Base-by-base conservation (phyloP, 2,888 invertebrate genomes). In the Cheilosia variabilis region DNA sequence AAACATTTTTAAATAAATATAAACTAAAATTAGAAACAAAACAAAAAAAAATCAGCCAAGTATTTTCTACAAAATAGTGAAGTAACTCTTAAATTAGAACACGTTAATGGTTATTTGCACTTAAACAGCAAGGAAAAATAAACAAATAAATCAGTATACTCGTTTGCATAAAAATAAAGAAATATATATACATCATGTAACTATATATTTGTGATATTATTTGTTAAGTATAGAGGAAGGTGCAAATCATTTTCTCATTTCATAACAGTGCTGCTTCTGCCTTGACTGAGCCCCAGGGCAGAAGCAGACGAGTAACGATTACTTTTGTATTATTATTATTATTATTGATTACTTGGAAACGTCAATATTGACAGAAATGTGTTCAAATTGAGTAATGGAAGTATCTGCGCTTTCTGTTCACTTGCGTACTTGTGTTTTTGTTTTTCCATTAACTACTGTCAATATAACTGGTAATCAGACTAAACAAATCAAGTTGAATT, bases 141-240 rank as follows among this genome's bases (percentile, higher is more conserved):
- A 69, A 41, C 15, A n/a, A 57, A 57, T 34, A 62, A 66, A 31
- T 37, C 1, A 37, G 13, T 72, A 79, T 50, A 73, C 58, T 62
- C 37, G 62, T 72, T 76, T 63, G 58, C 34, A 78, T 62, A 76
- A 50, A 73, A 50, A 73, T 50, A 53, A 65, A 53, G 1, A 47
- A 43, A 62, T 7, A 57, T 31, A 76, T 53, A 37, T 50, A 80
- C 41, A 37, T 31, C 66, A 81, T 76, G 34, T 81, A 86, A 76
- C 81, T 86, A 86, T 77, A 80, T 86, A 86, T 86, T 86, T 86
- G 86, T 86, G 86, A 86, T 86, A 86, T 86, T 86, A 86, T 86
- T 86, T 86, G 68, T 86, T 86, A 86, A 86, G 86, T 72, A 65
- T 62, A 53, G 45, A 77, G 69, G 43, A 77, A 68, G 27, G 37